Evolutionary conservation across 2,113 vertebrate genomes (phyloP).

Genomic region (Alligator mississippiensis): DNA sequence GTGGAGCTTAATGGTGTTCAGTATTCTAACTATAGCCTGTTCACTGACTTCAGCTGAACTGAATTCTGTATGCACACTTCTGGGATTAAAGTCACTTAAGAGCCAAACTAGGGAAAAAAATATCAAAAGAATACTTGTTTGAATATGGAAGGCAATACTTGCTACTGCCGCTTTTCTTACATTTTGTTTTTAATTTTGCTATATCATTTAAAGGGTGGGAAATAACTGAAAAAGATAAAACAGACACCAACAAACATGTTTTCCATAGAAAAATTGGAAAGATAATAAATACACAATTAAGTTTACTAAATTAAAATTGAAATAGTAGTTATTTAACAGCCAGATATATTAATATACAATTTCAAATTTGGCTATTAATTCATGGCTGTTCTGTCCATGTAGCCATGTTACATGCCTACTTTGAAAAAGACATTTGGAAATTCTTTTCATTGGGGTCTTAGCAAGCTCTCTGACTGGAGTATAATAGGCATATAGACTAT

Average conservation of each 20-base stretch:
- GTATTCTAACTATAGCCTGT: not conserved
- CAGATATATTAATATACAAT: too few species aligned
- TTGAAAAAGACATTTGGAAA: too few species aligned
- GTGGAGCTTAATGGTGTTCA: not conserved
- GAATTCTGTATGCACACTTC: not conserved
- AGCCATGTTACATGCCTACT: too few species aligned
- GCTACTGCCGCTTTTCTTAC: not conserved
- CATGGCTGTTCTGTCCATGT: too few species aligned
- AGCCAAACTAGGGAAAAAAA: not conserved
- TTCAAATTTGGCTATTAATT: too few species aligned
- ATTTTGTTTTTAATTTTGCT: not conserved
- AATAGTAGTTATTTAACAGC: not conserved
- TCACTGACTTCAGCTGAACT: not conserved
- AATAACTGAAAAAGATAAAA: not conserved
- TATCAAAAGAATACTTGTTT: not conserved
- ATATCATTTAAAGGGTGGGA: not conserved
- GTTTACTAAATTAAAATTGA: not conserved
- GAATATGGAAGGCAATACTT: not conserved
- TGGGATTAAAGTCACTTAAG: not conserved
- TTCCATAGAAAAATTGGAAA: not conserved
- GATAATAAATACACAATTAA: not conserved
- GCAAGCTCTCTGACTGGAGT: too few species aligned
- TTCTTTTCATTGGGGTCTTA: too few species aligned
- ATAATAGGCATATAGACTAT: too few species aligned
- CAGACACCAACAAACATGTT: not conserved